A percentile compares a stretch with the other conserved stretches of the same genome.
These are phyloP conservation scores for Neodiprion virginianus DNA, from an alignment of 1,140 invertebrate species.

Conservation along the genomic window DNA sequence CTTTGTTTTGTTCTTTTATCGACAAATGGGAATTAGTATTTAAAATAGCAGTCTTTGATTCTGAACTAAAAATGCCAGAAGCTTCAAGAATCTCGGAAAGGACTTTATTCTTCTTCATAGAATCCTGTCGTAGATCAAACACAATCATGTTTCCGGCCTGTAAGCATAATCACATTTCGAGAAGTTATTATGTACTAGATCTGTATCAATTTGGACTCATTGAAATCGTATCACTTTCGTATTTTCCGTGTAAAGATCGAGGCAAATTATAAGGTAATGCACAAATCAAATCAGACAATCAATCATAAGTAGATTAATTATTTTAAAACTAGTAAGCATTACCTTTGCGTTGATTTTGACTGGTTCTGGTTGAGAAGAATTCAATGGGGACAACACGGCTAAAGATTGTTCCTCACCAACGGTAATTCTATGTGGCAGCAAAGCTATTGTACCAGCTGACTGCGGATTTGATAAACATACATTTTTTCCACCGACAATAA, in stretches of 20 bases:
- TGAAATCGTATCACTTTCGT: too few relatives aligned
- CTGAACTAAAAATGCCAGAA: conserved; percentile 39
- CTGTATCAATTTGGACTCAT: background rate
- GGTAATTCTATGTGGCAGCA: conserved; percentile 43
- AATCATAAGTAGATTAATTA: conserved; percentile 22
- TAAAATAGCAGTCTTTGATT: conserved; percentile 43
- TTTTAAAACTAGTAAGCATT: conserved; percentile 24
- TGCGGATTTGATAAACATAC: conserved; percentile 46
- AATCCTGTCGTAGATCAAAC: conserved; percentile 43
- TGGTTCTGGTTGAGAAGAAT: conserved; percentile 34
- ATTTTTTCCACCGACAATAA: conserved; percentile 53
- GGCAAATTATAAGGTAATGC: too few relatives aligned
- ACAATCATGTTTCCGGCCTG: conserved; percentile 45
- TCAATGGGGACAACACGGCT: conserved; percentile 33
- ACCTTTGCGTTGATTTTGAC: conserved; percentile 38
- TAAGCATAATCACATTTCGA: conserved; percentile 25
- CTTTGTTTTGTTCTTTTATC: conserved; percentile 40
- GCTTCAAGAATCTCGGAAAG: conserved; percentile 42
- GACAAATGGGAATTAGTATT: conserved; percentile 31
- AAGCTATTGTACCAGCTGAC: conserved; percentile 39
- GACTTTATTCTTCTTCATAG: conserved; percentile 39
- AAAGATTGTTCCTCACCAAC: conserved; percentile 49
- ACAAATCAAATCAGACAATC: too few relatives aligned
- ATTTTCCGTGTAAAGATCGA: too few relatives aligned
- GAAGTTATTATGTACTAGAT: background rate